A percentile compares a stretch with the other conserved stretches of the same genome.
Evolutionary conservation across 2,888 invertebrate species (phyloP).

Genomic region (Hedychridium roseum): DNA sequence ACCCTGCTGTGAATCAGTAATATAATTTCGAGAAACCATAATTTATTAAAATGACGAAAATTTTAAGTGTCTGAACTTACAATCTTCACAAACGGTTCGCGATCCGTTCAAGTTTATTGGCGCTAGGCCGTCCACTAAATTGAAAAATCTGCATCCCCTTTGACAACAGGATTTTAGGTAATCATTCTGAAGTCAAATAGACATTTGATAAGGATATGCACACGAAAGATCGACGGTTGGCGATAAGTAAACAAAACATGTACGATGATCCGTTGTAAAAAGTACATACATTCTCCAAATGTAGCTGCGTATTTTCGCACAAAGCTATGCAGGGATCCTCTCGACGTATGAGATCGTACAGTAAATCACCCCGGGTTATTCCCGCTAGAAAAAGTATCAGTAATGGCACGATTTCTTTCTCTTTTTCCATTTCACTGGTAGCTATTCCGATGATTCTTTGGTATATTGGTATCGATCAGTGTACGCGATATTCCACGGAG

Average conservation of each 20-base stretch:
- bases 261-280: neutral
- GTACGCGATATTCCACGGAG: too few species aligned
- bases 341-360: conserved; percentile 41
- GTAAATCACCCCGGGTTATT: conserved; percentile 34
- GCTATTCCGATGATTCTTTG: too few species aligned
- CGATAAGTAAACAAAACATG: neutral
- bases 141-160: conserved; percentile 60
- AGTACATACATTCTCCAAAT: conserved; percentile 38
- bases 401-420: conserved; percentile 28
- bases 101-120: conserved; percentile 48
- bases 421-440: conserved; percentile 40
- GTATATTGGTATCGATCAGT: too few species aligned
- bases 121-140: conserved; percentile 52
- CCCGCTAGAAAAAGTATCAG: conserved; percentile 27
- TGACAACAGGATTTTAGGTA: conserved; percentile 55
- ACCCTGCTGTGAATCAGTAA: neutral
- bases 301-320: conserved; percentile 48
- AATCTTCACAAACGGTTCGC: conserved; percentile 52
- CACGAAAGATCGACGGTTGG: neutral
- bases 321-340: conserved; percentile 50
- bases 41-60: conserved; percentile 3
- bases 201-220: neutral
- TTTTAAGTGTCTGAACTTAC: conserved; percentile 39
- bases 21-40: conserved; percentile 2
- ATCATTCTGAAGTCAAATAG: conserved; percentile 36